Base-by-base conservation (phyloP, 1,140 invertebrate genomes). In the Drosophila ogumai region DNA sequence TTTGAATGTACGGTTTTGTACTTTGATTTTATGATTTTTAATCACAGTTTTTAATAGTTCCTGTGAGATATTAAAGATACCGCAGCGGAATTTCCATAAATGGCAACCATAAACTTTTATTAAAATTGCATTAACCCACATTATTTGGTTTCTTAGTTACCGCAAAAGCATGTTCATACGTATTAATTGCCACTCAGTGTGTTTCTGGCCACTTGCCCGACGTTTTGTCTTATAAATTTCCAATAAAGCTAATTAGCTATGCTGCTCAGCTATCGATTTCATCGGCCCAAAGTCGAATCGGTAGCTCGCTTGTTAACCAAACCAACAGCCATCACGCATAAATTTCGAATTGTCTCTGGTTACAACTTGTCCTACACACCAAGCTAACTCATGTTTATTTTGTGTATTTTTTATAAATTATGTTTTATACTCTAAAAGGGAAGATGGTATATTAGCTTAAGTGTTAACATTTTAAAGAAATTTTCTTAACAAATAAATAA, bases 201-300 rank as follows among this genome's bases (percentile, higher is more conserved):
- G 31, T 58, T 50, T 58, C 57, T 75, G 71, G 69, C 59, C 71
- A 66, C 31, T 50, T 64, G 56, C 41, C 69, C 69, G 40, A 50
- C 38, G 40, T 19, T 41, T 63, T 63, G 40, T 36, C 41, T 76
- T 50, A 10, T 52, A 25, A 22, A n/a, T 44, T 52, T 31, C 59
- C 34, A 54, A 43, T 59, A 32, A 59, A 65, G 31, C 59, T 58
- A 77, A 77, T 77, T 77, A 77, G 64, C 32, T 44, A 77, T 77
- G 74, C 75, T 40, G 73, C 60, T 77, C 75, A 77, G 75, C 74
- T 69, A 77, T 77, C 75, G 74, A 77, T 76, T 68, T 43, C 63
- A 55, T 59, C 79, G 58, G 60, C 64, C 67, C 72, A 57, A 31
- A 74, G 63, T 69, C 59, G 66, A 78, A 69, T 58, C 64, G 50